Evolutionary conservation across 2,113 vertebrate genomes (phyloP).

Genomic region (Platysteira castanea): DNA sequence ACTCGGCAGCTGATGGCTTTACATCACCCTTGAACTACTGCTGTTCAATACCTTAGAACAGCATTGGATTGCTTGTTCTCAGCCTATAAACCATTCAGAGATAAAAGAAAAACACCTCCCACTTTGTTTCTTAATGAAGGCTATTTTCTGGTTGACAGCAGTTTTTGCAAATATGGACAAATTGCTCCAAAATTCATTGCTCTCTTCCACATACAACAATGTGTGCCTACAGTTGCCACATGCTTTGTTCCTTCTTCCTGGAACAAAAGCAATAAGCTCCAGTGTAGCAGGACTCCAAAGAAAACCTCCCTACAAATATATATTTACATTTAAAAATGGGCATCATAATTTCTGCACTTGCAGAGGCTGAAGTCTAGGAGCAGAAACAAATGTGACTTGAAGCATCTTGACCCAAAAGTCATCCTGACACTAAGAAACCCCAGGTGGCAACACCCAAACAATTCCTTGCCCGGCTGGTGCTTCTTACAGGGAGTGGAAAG

Average conservation of each 20-base stretch:
- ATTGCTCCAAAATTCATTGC: background rate
- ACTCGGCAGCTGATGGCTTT: background rate
- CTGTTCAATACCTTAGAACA: background rate
- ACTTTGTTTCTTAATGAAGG: background rate
- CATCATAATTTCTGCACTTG: background rate
- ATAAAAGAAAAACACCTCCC: background rate
- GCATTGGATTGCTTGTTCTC: background rate
- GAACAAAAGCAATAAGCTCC: background rate
- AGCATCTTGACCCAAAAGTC: background rate
- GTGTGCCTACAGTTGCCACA: background rate
- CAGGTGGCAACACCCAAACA: background rate
- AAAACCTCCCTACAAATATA: background rate
- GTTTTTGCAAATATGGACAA: background rate
- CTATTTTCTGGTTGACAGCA: background rate
- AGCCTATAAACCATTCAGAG: background rate
- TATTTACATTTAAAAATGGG: background rate
- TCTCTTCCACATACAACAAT: background rate
- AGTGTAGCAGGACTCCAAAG: background rate
- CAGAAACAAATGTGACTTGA: background rate
- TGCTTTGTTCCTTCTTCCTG: background rate
- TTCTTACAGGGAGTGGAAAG: background rate
- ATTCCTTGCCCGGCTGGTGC: background rate
- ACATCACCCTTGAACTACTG: background rate
- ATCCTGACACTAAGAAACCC: background rate
- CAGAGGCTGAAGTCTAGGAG: background rate